A percentile compares a stretch with the other conserved stretches of the same genome.
Evolutionary conservation across 1,140 invertebrate species (phyloP).

Genomic region (Paramacrobiotus metropolitanus): DNA sequence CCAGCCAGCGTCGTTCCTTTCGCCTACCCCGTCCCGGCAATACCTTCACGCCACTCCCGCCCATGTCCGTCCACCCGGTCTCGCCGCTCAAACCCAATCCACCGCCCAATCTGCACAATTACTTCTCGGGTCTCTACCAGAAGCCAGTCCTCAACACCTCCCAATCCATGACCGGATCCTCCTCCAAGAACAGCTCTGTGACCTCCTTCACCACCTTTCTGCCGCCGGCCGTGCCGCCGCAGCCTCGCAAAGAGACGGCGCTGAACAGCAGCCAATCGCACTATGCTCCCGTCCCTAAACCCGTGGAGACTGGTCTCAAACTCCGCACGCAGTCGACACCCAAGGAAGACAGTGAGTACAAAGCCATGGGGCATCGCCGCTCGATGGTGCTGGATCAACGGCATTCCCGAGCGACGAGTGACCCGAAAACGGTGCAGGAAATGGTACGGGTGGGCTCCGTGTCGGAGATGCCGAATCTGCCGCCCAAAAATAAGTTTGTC

Average conservation of each 20-base stretch:
- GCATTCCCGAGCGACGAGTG: neutral
- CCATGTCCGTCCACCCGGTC: neutral
- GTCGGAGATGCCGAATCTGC: neutral
- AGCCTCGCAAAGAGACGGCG: neutral
- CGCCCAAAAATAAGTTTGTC: neutral
- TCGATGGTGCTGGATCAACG: neutral
- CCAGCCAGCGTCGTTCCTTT: neutral
- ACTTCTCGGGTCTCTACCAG: neutral
- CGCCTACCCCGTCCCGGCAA: neutral
- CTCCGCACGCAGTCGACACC: too few species aligned
- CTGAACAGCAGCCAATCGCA: too few species aligned
- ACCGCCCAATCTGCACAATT: neutral
- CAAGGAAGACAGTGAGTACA: too few species aligned
- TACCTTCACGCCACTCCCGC: neutral
- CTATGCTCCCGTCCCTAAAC: neutral
- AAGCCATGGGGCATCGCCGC: neutral
- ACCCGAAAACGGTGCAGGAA: conserved; percentile 1
- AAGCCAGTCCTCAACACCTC: neutral
- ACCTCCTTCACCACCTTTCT: neutral
- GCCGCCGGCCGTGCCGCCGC: neutral
- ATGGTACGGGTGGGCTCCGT: neutral
- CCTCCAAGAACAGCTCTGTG: neutral
- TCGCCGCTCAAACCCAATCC: neutral
- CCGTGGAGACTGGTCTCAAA: too few species aligned
- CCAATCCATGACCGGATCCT: neutral